Percentiles rank a stretch among this genome's conserved stretches.
Evolutionary conservation across 1,140 invertebrate species (phyloP).

Genomic region (Zophobas morio): DNA sequence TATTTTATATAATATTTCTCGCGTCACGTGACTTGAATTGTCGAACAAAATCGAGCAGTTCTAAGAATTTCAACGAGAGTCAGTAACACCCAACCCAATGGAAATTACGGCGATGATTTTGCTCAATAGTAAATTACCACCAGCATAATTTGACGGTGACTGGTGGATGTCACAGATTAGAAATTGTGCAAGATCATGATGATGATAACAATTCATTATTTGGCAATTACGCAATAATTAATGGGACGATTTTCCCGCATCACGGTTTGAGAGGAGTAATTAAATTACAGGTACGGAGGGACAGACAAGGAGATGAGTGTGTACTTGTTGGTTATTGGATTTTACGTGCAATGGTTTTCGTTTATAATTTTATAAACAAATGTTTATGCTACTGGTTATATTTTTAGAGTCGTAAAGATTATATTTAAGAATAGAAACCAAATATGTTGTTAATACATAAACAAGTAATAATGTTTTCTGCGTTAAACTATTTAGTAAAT

Average conservation of each 20-base stretch:
- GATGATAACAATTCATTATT: conserved; percentile 19
- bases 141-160: conserved; percentile 4
- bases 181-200: conserved; percentile 29
- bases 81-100: not conserved
- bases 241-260: conserved; percentile 13
- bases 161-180: not conserved
- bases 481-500: too few relatives aligned
- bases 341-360: too few relatives aligned
- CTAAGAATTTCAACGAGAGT: conserved; percentile 4
- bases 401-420: too few relatives aligned
- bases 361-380: too few relatives aligned
- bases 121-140: conserved; percentile 14
- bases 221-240: conserved; percentile 14
- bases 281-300: not conserved
- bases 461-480: too few relatives aligned
- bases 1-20: conserved; percentile 2
- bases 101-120: conserved; percentile 9
- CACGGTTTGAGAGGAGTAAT: not conserved
- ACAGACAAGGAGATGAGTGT: too few relatives aligned
- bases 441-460: too few relatives aligned
- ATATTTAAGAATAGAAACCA: too few relatives aligned
- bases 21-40: conserved; percentile 12
- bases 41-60: not conserved
- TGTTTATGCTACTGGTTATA: too few relatives aligned
- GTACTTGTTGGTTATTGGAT: too few relatives aligned